Base-by-base conservation (phyloP, 2,797 vertebrate species). In the Gallinago solitaria region DNA sequence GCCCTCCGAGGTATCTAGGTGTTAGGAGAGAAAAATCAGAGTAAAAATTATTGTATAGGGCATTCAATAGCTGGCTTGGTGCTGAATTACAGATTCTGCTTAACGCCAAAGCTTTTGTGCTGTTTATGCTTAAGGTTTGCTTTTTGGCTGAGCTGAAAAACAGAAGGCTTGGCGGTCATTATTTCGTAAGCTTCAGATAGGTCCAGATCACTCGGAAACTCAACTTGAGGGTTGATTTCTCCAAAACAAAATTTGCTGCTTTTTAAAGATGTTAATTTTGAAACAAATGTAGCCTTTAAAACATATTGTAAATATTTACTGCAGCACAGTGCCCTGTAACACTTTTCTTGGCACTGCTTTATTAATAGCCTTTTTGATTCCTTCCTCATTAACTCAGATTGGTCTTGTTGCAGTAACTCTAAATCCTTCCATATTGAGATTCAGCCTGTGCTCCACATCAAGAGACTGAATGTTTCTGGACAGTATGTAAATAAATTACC, bases 101-200 rank as follows among this genome's bases (percentile, higher is more conserved):
- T 51, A 63, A 56, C 53, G 82, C 68, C 89, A 87, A 77, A 87
- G 61, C 60, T 80, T 83, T 74, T 54, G 68, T 65, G 57, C 41
- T 92, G 82, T 93, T 91, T 75, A 56, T 56, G 10, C 89, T 95
- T 96, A 75, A 83, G 27, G 61, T 56, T 92, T 87, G 84, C 21
- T 77, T 85, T 94, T 69, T 89, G 85, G 61, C 87, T 86, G 60
- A 80, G 68, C 81, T 80, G 84, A 80, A 80, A 77, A 94, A 41
- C 78, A 87, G 78, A 92, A 87, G 89, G 81, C 60, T 90, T 85
- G 87, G 61, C 60, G 90, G 64, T 57, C 93, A 54, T 50, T 61
- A 63, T 30, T 90, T 82, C 77, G 73, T 59, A 77, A 80, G 83
- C 70, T 84, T 71, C 74, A 84, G 67, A 85, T 47, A 82, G 75